Evolutionary conservation across 2,797 vertebrate species (phyloP), one percentile per base, ranked within the genome.

Genomic region (Channa striata): DNA sequence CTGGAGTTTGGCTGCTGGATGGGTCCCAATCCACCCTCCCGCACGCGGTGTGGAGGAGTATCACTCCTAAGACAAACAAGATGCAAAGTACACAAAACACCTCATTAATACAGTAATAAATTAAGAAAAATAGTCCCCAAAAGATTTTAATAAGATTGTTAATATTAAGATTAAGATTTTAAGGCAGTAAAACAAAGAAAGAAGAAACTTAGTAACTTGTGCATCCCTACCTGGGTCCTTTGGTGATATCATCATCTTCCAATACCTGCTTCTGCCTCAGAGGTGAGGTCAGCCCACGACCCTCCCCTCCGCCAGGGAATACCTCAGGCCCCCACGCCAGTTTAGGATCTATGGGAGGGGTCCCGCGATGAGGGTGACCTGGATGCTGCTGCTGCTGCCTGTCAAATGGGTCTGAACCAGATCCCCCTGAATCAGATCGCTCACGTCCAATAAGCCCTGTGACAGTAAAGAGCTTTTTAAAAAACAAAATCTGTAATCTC

Each of bases 351-450:
- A 96, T 95, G 1, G 97, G 97, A 6, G 97, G 96, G 7, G 96
- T 97, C 42, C 95, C 96, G 25, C 96, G 94, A 48, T 96, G 95
- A 58, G 92, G 72, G 87, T 93, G 82, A 16, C 93, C 94, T 12
- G 90, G 89, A 80, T 94, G 93, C 69, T 93, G 91, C 39, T 91
- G 94, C 34, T 91, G 94, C 73, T 95, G 95, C 48, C 96, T 93
- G 69, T 98, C 97, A 62, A 97, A 97, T 4, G 94, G 93, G 68
- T 98, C 97, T 36, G 97, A 96, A 53, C 93, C 94, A 64, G 97
- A 98, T 58, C 96, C 96, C 1, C 96, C 96, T 0, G 96, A 97
- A 88, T 98, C 96, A 36, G 97, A 97, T 20, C 97, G 94, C 74
- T 98, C 96, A 23, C 97, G 95, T 47, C 94, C 94, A 81, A 97